A percentile compares a stretch with the other conserved stretches of the same genome.
These are phyloP conservation scores for Colinus virginianus DNA, from an alignment of 2,113 vertebrate species.

Conservation along the genomic window DNA sequence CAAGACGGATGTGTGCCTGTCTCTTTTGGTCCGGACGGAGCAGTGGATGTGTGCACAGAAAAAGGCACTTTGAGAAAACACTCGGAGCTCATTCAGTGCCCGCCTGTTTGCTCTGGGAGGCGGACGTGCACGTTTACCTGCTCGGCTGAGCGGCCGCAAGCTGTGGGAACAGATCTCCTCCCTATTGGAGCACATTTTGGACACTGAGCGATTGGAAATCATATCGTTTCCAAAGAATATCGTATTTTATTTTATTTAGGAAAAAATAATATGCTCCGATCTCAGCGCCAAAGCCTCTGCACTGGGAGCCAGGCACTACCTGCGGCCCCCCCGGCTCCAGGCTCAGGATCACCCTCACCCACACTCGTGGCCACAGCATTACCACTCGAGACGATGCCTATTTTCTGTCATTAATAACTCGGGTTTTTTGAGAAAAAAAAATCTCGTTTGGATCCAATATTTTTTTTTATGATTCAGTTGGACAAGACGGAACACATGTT, in stretches of 20 bases:
- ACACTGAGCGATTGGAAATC: neutral
- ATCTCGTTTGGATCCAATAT: constrained; percentile 48
- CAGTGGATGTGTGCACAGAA: neutral
- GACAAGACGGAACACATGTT: constrained; percentile 79
- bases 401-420: constrained; percentile 64
- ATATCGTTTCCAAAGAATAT: neutral
- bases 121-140: neutral
- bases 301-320: neutral
- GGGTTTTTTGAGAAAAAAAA: neutral
- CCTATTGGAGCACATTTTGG: neutral
- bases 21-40: neutral
- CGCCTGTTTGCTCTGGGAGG: neutral
- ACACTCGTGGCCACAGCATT: neutral
- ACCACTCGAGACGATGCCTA: constrained; percentile 7
- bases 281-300: rapidly evolving
- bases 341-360: neutral
- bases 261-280: neutral
- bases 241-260: neutral
- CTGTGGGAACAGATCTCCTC: neutral
- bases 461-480: constrained; percentile 74
- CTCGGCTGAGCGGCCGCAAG: neutral
- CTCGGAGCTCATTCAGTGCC: neutral
- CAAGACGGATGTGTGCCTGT: rapidly evolving
- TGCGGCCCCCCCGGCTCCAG: neutral
- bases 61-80: neutral